A percentile compares a stretch with the other conserved stretches of the same genome.
phyloP scores from a whole-genome alignment of 2,888 invertebrate species.

The Pelosia muscerda region DNA sequence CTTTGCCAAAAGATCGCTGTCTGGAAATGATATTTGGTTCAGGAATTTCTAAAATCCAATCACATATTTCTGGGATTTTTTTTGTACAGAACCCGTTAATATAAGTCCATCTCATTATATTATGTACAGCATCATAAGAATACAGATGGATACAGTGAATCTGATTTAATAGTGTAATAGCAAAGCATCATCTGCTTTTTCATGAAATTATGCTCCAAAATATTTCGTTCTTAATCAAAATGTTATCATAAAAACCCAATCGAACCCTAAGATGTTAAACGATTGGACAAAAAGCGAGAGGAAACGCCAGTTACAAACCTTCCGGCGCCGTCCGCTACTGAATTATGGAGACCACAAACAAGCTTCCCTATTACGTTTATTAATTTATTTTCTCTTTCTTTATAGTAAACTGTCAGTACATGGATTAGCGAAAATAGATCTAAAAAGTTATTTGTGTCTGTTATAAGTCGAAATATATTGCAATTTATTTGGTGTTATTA shows the following conservation, averaged over 20 bases:
- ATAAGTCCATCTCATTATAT: no score
- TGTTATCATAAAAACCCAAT: slow-evolving; percentile 10
- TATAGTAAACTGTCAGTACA: background rate
- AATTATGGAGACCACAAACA: slow-evolving; percentile 63
- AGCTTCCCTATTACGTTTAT: slow-evolving; percentile 61
- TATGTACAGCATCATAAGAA: no score
- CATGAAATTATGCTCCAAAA: background rate
- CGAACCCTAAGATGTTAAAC: slow-evolving; percentile 46
- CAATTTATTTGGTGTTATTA: no score
- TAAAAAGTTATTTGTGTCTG: background rate
- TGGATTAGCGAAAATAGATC: background rate
- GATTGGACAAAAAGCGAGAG: slow-evolving; percentile 56
- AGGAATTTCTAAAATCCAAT: background rate
- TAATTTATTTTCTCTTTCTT: slow-evolving; percentile 44
- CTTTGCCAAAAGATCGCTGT: no score
- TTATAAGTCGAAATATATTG: no score
- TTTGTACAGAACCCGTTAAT: no score
- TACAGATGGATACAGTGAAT: no score
- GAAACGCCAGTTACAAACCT: slow-evolving; percentile 67
- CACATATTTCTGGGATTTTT: no score
- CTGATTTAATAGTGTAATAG: no score
- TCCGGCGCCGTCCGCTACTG: slow-evolving; percentile 64
- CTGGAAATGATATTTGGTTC: no score
- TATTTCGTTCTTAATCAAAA: background rate
- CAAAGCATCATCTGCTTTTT: no score